Conservation (phyloP, 2,888 invertebrate species). For the Melangyna quadrimaculata region DNA sequence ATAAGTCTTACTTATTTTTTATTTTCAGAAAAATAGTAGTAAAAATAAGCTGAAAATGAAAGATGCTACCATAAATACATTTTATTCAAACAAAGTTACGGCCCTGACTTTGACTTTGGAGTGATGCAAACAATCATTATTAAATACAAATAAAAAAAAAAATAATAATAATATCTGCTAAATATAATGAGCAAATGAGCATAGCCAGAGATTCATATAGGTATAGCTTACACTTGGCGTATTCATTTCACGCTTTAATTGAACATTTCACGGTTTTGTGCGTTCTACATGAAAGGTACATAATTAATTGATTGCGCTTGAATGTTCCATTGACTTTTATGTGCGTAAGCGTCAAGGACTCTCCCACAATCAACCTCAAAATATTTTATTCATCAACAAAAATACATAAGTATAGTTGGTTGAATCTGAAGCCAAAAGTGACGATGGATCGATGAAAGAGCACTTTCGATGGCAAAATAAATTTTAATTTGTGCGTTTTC, state of each 20-base stretch:
- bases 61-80: neutral
- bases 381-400: constrained; percentile 12
- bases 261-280: constrained; percentile 62
- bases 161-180: neutral
- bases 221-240: constrained; percentile 9
- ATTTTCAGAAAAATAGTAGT: neutral
- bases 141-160: too few relatives aligned
- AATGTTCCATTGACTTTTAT: constrained; percentile 27
- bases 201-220: neutral
- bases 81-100: neutral
- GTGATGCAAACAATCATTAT: neutral
- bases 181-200: constrained; percentile 5
- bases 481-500: neutral
- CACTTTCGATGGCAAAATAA: constrained; percentile 1
- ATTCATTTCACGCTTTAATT: constrained; percentile 69
- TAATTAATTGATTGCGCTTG: constrained; percentile 62
- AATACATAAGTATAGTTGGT: neutral
- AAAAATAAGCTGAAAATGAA: neutral
- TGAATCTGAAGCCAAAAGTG: neutral
- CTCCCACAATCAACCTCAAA: constrained; percentile 3
- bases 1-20: neutral
- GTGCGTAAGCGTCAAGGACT: constrained; percentile 5
- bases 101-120: constrained; percentile 25
- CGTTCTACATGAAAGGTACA: constrained; percentile 56
- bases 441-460: neutral